Evolutionary conservation across 1,140 invertebrate genomes (phyloP), one percentile per base, ranked within the genome.

Genomic region (Zaprionus tsacasi): DNA sequence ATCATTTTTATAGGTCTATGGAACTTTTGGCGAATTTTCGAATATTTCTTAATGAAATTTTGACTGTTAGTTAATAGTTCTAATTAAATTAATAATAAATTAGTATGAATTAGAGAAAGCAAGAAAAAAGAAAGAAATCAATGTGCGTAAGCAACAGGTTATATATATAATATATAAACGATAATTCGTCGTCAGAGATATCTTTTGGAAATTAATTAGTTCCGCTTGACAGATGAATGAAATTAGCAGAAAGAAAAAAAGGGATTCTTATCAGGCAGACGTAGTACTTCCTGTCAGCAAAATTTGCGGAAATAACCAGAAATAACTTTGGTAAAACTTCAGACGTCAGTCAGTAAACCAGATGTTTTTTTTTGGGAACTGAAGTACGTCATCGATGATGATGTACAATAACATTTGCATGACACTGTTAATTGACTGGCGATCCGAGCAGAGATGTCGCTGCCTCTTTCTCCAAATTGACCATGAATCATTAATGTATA

Each of bases 351-450:
- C 71, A 74, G 10, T 17, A 43, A 15, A 36, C 40, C 43, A 72
- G 43, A 57, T 66, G 68, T 50, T 43, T 69, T 40, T 56, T 71
- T 55, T 71, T 55, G 58, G n/a, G 33, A 35, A 35, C 12, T 6
- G n/a, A 6, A 35, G 50, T 15, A 48, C 33, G 50, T 54, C 60
- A 63, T 63, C 8, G 13, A 43, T 2, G 40, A 40, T 38, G 59
- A 56, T 13, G 63, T 66, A 66, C 72, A 54, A 58, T 57, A 67
- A 66, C 70, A 72, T 85, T 86, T 70, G 71, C 82, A 81, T 48
- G 65, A 21, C 63, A 79, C 85, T 64, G 82, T 87, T 87, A 87
- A 87, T 88, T 64, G 74, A 45, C 61, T 50, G 57, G 66, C 54
- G 61, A 66, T 21, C n/a, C 17, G 12, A 12, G 13, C 52, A 58